Evolutionary conservation across 2,888 invertebrate genomes (phyloP), one percentile per base, ranked within the genome.

Genomic region (Aspidiotus rigidus): DNA sequence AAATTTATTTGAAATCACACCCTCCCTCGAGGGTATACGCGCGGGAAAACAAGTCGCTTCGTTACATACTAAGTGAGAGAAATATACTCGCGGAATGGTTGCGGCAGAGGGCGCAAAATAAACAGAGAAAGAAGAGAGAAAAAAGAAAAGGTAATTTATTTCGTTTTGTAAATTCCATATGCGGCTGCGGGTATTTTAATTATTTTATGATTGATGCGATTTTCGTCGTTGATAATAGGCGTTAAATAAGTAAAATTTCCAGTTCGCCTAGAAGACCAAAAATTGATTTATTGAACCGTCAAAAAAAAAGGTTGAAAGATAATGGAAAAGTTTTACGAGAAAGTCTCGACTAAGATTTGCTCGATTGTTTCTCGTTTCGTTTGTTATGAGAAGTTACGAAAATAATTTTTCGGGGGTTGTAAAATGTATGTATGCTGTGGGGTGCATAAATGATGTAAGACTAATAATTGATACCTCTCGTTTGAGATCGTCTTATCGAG

Each of bases 151-250:
- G 49, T 49, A 49, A 49, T 66, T 66, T 66, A 56, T 66, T 66
- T 66, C 59, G 41, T 56, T 41, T 13, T 15, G 57, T 11, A 41
- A 66, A 66, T 57, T 56, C 42, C 41, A 57, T 17, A 17, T 9
- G 56, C 59, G 66, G 44, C 42, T 11, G 40, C 40, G 41, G 41
- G 55, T 66, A 66, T 66, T 66, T 66, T 66, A 66, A 66, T 66
- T 66, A 66, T 66, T 66, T 66, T 66, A 66, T 66, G 66, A 66
- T 66, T 66, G 66, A 66, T 66, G 66, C 57, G 66, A 66, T 56
- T 66, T 66, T 66, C 59, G 41, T 66, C 56, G 66, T 44, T 42
- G 57, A 66, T 66, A 66, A 57, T 59, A 66, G 66, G 66, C 66
- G 66, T 66, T 66, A 66, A 66, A 66, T 66, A 56, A 66, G 66